phyloP scores from a whole-genome alignment of 2,797 vertebrate genomes.

The Hydrophis major region DNA sequence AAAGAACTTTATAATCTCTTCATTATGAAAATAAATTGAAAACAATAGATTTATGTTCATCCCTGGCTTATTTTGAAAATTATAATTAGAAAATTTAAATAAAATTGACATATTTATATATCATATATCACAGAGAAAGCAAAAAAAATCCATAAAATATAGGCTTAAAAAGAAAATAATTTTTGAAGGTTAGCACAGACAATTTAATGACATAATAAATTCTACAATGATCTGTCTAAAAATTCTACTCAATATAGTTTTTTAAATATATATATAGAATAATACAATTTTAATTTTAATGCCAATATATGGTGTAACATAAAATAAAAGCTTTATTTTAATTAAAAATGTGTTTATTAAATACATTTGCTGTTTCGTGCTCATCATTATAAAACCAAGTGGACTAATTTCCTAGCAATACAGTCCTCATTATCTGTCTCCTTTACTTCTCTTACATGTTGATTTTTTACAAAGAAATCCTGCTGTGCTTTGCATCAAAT shows the following conservation, averaged over 20 bases:
- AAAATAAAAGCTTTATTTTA: not conserved
- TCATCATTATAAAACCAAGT: not conserved
- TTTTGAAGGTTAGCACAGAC: not conserved
- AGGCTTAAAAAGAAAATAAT: not conserved
- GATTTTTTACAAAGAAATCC: not conserved
- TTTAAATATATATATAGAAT: not conserved
- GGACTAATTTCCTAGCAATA: too few species aligned
- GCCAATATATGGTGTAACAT: not conserved
- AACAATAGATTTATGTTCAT: conserved; percentile 17
- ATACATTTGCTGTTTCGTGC: not conserved
- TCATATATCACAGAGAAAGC: conserved; percentile 13
- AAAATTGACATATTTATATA: conserved; percentile 26
- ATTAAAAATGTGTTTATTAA: not conserved
- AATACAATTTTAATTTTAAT: conserved; percentile 1
- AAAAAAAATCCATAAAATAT: not conserved
- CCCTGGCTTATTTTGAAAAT: not conserved
- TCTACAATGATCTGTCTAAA: not conserved
- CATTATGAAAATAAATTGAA: not conserved
- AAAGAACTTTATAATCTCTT: conserved; percentile 26
- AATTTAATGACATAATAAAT: not conserved
- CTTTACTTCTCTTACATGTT: not conserved
- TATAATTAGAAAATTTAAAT: conserved; percentile 24
- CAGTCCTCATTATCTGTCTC: not conserved
- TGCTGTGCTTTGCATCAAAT: not conserved
- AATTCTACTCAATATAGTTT: not conserved